Evolutionary conservation across 2,888 invertebrate species (phyloP), one percentile per base, ranked within the genome.

Genomic region (Tromatobia lineatoria): DNA sequence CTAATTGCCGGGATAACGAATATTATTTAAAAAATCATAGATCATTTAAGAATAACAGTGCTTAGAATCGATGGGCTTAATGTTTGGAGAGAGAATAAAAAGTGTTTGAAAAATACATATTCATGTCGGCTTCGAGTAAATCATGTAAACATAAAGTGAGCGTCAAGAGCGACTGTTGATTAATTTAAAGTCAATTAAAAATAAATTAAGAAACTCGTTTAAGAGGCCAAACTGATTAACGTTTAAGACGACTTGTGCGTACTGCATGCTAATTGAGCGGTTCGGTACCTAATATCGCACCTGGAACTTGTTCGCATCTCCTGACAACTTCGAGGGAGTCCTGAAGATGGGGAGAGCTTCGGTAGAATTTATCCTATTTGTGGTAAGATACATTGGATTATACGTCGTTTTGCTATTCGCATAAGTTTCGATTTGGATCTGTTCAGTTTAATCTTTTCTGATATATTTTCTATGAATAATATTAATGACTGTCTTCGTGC

Each of bases 291-390:
- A 52, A 25, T 11, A 18, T 20, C 25, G 47, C 29, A 13, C 7
- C 34, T 8, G 13, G 57, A 13, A 23, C 11, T 57, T 25, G 2
- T 57, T 25, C 13, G 57, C 25, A 25, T 25, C n/a, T 13, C 3
- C 25, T 11, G 57, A 57, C 3, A 57, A 57, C 0, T 57, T 29
- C 25, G 20, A 18, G n/a, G 20, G 61, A 59, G 15, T 38, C 23
- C 66, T 47, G 64, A 83, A 23, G 42, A 83, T 83, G 83, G 80
- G 57, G 29, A 71, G 66, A 71, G 59, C 59, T n/a, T 50, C 45
- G 71, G 54, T 76, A 25, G 52, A 80, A 59, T 59, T 54, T 76
- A 29, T 76, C 42, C 15, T 80, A 29, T 29, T 80, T n/a, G 42
- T 52, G 83, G 83, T 83, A 76, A 83, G 15, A 25, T 34, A 23